These are phyloP conservation scores for Anniella stebbinsi DNA, from an alignment of 2,797 vertebrate genomes.

Conservation along the genomic window DNA sequence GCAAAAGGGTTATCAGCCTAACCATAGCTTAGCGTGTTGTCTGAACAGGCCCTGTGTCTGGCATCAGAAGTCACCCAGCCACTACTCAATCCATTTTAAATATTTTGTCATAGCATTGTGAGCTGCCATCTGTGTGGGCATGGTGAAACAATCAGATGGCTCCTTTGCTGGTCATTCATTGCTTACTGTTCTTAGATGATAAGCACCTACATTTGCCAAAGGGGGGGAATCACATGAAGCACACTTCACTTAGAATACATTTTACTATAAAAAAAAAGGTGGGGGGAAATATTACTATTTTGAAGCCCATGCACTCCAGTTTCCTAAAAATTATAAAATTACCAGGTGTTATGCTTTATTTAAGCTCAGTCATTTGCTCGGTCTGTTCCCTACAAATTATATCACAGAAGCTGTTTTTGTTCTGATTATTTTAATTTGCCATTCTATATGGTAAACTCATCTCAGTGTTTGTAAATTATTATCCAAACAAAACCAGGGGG, in stretches of 20 bases:
- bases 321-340: constrained; percentile 24
- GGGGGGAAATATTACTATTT: constrained; percentile 33
- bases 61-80: not conserved
- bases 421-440: constrained; percentile 42
- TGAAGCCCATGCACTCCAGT: constrained; percentile 11
- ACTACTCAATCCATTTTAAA: not conserved
- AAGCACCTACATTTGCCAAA: not conserved
- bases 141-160: not conserved
- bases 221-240: not conserved
- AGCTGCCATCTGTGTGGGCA: not conserved
- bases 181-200: not conserved
- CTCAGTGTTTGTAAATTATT: constrained; percentile 47
- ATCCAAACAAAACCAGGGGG: constrained; percentile 2
- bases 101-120: not conserved
- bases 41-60: not conserved
- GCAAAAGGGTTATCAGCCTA: too few species aligned
- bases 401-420: constrained; percentile 23
- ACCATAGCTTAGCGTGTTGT: too few species aligned
- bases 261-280: not conserved
- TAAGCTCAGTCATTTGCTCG: constrained; percentile 31
- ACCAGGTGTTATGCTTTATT: constrained; percentile 26
- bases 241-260: not conserved
- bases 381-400: constrained; percentile 36
- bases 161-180: not conserved
- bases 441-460: constrained; percentile 33